Percentiles rank a stretch among this genome's conserved stretches.
Conservation (phyloP, 2,797 vertebrate species). For the Dallia pectoralis region DNA sequence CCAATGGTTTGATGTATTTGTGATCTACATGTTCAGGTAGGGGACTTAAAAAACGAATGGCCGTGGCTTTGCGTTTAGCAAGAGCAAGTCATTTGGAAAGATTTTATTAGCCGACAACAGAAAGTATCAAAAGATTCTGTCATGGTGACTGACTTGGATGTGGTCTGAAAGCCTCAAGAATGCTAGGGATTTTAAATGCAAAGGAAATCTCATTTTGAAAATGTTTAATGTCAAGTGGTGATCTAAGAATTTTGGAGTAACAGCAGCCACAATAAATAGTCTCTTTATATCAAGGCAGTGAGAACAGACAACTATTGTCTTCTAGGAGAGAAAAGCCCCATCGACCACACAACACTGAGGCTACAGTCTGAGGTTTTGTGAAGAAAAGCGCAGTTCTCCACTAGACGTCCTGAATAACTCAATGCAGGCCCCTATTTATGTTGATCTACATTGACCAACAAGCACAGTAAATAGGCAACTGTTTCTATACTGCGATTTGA, state of each 20-base stretch:
- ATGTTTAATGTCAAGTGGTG: constrained; percentile 25
- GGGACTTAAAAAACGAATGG: background rate
- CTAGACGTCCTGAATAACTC: background rate
- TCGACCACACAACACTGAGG: constrained; percentile 8
- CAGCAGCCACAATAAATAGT: constrained; percentile 21
- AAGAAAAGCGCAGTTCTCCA: background rate
- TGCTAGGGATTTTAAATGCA: constrained; percentile 32
- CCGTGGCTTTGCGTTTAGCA: no score
- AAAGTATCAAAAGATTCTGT: constrained; percentile 33
- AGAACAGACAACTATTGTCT: constrained; percentile 20
- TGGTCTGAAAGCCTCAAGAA: constrained; percentile 17
- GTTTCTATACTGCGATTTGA: background rate
- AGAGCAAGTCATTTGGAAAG: background rate
- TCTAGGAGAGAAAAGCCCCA: constrained; percentile 1
- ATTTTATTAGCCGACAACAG: constrained; percentile 20
- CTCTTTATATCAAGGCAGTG: constrained; percentile 10
- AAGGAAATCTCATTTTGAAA: constrained; percentile 24
- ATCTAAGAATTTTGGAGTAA: constrained; percentile 34
- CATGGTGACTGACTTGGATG: constrained; percentile 46
- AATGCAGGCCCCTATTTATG: background rate
- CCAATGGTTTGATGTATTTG: no score
- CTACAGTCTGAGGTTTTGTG: background rate
- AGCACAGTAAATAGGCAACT: background rate
- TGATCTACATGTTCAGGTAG: background rate
- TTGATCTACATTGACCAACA: background rate